Percentiles rank a stretch among this genome's conserved stretches.
phyloP scores from a whole-genome alignment of 2,888 invertebrate species.

The Sphaerophoria rueppellii region DNA sequence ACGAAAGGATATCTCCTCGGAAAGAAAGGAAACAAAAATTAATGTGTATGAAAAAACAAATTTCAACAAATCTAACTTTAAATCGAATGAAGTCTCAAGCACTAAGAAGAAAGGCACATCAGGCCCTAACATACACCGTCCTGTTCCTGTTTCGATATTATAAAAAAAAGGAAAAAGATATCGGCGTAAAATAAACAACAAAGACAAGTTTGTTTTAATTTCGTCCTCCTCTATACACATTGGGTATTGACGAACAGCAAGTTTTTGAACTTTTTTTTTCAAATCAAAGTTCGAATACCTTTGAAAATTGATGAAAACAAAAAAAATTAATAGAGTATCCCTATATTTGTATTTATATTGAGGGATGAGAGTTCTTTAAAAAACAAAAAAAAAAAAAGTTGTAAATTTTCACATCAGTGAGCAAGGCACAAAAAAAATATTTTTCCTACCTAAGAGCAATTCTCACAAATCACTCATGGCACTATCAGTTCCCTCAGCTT shows the following conservation, averaged over 20 bases:
- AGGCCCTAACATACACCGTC: neutral
- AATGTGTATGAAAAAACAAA: constrained; percentile 15
- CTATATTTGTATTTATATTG: constrained; percentile 7
- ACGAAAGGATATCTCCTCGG: neutral
- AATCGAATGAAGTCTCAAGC: constrained; percentile 22
- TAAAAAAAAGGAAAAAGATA: neutral
- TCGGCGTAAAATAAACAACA: constrained; percentile 21
- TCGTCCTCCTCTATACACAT: neutral
- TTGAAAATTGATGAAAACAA: constrained; percentile 18
- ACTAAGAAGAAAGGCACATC: neutral
- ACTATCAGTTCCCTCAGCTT: no score
- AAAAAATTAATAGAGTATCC: constrained; percentile 35
- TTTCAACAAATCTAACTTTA: constrained; percentile 40
- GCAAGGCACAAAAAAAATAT: no score
- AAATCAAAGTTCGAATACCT: constrained; percentile 25
- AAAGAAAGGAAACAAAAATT: neutral
- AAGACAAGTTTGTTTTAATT: constrained; percentile 19
- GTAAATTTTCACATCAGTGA: no score
- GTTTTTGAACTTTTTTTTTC: constrained; percentile 2
- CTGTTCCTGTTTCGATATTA: no score
- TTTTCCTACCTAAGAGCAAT: neutral
- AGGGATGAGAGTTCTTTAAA: constrained; percentile 8
- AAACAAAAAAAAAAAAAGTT: neutral
- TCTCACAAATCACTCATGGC: neutral
- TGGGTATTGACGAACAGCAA: constrained; percentile 11